Evolutionary conservation across 2,113 vertebrate genomes (phyloP), one percentile per base, ranked within the genome.

Genomic region (Oreotrochilus melanogaster): DNA sequence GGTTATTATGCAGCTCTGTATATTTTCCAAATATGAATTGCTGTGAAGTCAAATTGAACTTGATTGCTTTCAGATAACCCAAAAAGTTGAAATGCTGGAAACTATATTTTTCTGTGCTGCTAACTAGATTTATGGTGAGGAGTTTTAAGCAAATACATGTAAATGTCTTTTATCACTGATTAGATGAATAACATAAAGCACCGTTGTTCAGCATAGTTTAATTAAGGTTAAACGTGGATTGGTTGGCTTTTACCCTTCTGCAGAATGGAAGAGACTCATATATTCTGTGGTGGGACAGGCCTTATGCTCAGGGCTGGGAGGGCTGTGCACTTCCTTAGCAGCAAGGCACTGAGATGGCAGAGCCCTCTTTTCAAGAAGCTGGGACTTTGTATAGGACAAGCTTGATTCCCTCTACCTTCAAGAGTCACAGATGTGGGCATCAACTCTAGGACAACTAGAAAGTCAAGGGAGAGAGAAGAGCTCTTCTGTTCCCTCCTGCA

Each of bases 1-100:
- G 93, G 85, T 95, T 94, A 78, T 94, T 94, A 87, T 83, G 61
- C 69, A 96, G 39, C 83, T 61, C 75, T 67, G 71, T 93, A 95
- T 86, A 9, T 50, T 5, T 88, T 58, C 67, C 21, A 91, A 91
- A 88, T 78, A 51, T 60, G 62, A 96, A 47, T 48, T 86, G 30
- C 45, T 72, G 21, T 66, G 42, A 85, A 87, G 35, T 85, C 37
- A 93, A 95, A 95, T 53, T 67, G 71, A 92, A 94, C 89, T 69
- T 37, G 53, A 31, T 79, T 87, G 78, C 30, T 95, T 80, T 90
- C 86, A 91, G 86, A 33, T 73, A 84, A 24, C 45, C 89, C 22
- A 67, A 48, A 71, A 96, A 94, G 6, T 8, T 28, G 57, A 92
- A 79, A 45, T 54, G 23, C 30, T 37, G 31, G 27, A 45, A 76